Base-by-base conservation (phyloP, 1,140 invertebrate species). In the Procambarus virginalis region DNA sequence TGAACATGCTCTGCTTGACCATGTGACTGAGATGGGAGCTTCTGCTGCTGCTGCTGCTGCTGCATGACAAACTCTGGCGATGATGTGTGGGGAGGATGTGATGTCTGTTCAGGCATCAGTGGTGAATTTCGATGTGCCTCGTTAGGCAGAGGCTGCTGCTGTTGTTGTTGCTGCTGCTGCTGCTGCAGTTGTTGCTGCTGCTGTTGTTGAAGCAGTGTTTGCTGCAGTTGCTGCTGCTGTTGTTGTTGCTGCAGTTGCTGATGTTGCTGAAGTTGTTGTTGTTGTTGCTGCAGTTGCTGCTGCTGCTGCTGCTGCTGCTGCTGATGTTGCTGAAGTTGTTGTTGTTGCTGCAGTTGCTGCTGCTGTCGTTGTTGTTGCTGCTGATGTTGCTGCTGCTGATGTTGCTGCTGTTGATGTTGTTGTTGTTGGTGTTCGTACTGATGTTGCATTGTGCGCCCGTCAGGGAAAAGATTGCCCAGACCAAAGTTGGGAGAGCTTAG, bases 401-500 rank as follows among this genome's bases (percentile, higher is more conserved):
- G 46, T 10, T 68, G 81, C 2, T n/a, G 20, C 10, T 55, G 2
- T 17, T 46, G 60, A 2, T 70, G 58, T 10, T 70, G 58, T 3
- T 83, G 81, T 20, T 77, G 48, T 5, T 55, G 70, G 20, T 12
- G 20, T n/a, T 70, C 48, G 45, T 51, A 20, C 14, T 58, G 79
- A 17, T 80, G 78, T n/a, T 80, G 49, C 78, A 80, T 22, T 20
- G 14, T 84, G 14, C 48, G 78, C 14, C 60, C 79, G 20, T 87
- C 86, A 73, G 86, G 86, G 64, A 87, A 73, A 14, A 80, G 76
- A n/a, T 64, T 80, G 14, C 60, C 78, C 55, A 87, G 20, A 46
- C 86, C 86, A 55, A 87, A 84, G 48, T 84, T 84, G 2, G 82
- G 64, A 22, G 60, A 68, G 48, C 82, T 84, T 34, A 84, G 78